Percentiles rank a stretch among this genome's conserved stretches.
phyloP scores from a whole-genome alignment of 1,140 invertebrate species.

The Drosophila insularis region DNA sequence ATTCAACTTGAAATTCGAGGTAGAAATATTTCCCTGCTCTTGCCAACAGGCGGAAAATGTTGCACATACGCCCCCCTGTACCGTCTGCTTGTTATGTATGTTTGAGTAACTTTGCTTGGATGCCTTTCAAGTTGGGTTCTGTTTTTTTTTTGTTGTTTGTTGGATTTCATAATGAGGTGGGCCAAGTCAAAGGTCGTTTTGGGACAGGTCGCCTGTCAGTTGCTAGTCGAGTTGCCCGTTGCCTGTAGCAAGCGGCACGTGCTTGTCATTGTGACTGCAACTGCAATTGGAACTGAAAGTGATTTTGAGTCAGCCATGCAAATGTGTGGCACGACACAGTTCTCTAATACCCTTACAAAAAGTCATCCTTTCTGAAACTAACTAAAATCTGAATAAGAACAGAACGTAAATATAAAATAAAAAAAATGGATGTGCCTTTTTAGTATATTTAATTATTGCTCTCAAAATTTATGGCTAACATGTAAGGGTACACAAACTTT shows the following conservation, averaged over 20 bases:
- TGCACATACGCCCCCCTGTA: slow-evolving; percentile 61
- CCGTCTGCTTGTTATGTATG: neutral
- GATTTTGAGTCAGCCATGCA: neutral
- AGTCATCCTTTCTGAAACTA: too few species aligned
- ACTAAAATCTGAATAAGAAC: too few species aligned
- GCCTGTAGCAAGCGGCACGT: slow-evolving; percentile 51
- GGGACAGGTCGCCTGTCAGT: slow-evolving; percentile 15
- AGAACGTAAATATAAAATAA: too few species aligned
- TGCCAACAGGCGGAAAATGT: slow-evolving; percentile 45
- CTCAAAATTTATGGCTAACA: neutral
- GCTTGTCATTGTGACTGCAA: slow-evolving; percentile 23
- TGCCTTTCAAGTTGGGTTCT: slow-evolving; percentile 9
- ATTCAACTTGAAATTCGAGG: slow-evolving; percentile 46
- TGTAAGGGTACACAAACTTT: neutral
- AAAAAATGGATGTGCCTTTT: too few species aligned
- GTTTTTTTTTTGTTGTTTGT: slow-evolving; percentile 30
- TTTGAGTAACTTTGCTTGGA: slow-evolving; percentile 30
- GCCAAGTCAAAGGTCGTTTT: slow-evolving; percentile 9
- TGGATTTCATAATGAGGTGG: slow-evolving; percentile 34
- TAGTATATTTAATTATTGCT: too few species aligned
- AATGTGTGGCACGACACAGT: neutral
- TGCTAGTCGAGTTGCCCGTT: slow-evolving; percentile 23
- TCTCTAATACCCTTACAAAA: too few species aligned
- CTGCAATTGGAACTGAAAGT: neutral
- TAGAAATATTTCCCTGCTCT: slow-evolving; percentile 9